phyloP scores from a whole-genome alignment of 1,140 invertebrate species.

The Pseudobourletiella spinata region DNA sequence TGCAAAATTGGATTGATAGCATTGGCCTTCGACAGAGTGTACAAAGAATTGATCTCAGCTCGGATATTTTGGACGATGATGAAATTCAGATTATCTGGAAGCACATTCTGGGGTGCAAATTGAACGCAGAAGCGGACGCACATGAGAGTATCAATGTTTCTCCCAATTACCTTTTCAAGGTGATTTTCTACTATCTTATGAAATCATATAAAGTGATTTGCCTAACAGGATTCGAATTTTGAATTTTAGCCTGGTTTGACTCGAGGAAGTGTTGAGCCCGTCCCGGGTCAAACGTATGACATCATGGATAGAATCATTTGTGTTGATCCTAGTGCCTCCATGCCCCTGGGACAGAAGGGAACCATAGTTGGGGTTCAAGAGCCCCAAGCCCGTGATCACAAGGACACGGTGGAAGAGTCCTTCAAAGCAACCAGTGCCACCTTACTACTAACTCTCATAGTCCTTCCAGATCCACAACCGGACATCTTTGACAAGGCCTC shows the following conservation, averaged over 20 bases:
- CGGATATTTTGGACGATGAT: slow-evolving; percentile 32
- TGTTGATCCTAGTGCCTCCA: slow-evolving; percentile 24
- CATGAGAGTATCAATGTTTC: not conserved
- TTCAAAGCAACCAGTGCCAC: slow-evolving; percentile 24
- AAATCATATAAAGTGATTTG: too few relatives aligned
- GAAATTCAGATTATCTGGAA: slow-evolving; percentile 31
- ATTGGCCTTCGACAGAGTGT: slow-evolving; percentile 17
- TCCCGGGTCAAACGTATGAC: slow-evolving; percentile 6
- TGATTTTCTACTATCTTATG: slow-evolving; percentile 1
- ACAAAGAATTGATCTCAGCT: slow-evolving; percentile 22
- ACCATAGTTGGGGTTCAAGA: slow-evolving; percentile 30
- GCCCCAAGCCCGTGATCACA: slow-evolving; percentile 2
- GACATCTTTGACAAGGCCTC: slow-evolving; percentile 23
- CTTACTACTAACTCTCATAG: slow-evolving; percentile 12
- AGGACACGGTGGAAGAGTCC: slow-evolving; percentile 19
- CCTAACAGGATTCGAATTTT: too few relatives aligned
- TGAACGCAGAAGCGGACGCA: not conserved
- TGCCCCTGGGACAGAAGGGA: slow-evolving; percentile 22
- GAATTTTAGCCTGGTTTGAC: slow-evolving; percentile 26
- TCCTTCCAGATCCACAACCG: slow-evolving; percentile 24
- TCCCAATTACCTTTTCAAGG: slow-evolving; percentile 26
- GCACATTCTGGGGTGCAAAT: slow-evolving; percentile 1
- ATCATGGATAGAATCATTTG: slow-evolving; percentile 30
- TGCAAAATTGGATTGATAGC: slow-evolving; percentile 27
- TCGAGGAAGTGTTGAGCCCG: slow-evolving; percentile 25